Evolutionary conservation across 2,888 invertebrate species (phyloP).

Genomic region (Ommatoiulus sabulosus): DNA sequence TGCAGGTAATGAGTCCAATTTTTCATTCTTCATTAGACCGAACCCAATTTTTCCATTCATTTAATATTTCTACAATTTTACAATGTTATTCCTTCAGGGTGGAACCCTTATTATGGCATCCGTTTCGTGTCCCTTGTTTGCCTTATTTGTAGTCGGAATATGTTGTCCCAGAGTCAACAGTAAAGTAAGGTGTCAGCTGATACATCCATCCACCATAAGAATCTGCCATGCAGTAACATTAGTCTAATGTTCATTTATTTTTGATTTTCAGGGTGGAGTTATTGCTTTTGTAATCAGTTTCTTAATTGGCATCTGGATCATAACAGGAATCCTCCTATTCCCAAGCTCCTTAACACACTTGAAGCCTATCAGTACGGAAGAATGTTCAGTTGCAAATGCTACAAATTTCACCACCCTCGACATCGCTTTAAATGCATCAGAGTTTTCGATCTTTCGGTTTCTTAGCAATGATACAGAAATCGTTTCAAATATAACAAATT

Average conservation of each 20-base stretch:
- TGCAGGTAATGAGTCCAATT: slow-evolving; percentile 7
- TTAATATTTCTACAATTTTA: not conserved
- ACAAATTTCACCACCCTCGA: not conserved
- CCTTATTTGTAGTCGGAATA: slow-evolving; percentile 46
- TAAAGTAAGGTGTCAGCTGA: not conserved
- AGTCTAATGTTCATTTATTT: not conserved
- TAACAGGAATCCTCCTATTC: not conserved
- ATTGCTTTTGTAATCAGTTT: not conserved
- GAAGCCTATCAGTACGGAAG: not conserved
- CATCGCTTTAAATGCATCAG: not conserved
- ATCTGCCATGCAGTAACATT: not conserved
- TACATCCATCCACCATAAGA: not conserved
- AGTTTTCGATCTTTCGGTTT: not conserved
- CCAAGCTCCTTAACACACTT: not conserved
- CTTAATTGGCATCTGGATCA: not conserved
- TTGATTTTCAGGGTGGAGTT: slow-evolving; percentile 1
- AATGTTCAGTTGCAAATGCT: not conserved
- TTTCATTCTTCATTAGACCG: not conserved
- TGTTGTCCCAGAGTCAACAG: not conserved
- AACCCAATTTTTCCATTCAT: not conserved
- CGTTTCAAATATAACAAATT: not conserved
- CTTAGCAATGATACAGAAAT: not conserved
- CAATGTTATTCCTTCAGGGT: not conserved
- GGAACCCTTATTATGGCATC: not conserved
- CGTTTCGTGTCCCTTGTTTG: slow-evolving; percentile 37